These are phyloP conservation scores for Diachasmimorpha longicaudata DNA, from an alignment of 1,140 invertebrate genomes.

Conservation along the genomic window DNA sequence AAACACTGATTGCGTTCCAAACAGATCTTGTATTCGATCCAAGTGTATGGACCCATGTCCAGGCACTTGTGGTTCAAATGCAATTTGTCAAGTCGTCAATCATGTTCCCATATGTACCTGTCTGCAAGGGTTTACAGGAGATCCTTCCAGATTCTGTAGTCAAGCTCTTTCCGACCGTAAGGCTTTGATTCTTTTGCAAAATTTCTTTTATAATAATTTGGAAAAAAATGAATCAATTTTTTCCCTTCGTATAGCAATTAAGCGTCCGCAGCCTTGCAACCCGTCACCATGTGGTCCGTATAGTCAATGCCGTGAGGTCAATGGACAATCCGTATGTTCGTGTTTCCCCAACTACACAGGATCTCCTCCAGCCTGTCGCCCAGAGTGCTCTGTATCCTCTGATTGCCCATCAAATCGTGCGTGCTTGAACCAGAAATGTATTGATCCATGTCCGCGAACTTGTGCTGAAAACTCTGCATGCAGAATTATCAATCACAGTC, in stretches of 20 bases:
- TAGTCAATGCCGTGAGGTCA: constrained; percentile 71
- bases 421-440: constrained; percentile 58
- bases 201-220: too few species aligned
- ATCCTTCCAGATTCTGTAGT: constrained; percentile 71
- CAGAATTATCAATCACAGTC: constrained; percentile 56
- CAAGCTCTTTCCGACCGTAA: constrained; percentile 11
- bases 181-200: too few species aligned
- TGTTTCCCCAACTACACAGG: constrained; percentile 70
- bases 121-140: constrained; percentile 72
- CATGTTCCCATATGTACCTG: constrained; percentile 79
- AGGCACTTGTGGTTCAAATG: constrained; percentile 76
- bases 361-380: constrained; percentile 68
- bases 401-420: constrained; percentile 53
- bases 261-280: constrained; percentile 61
- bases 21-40: constrained; percentile 76
- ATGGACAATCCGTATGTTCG: constrained; percentile 66
- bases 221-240: too few species aligned
- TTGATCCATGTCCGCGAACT: constrained; percentile 54
- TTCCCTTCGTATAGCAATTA: background rate
- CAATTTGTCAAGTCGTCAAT: constrained; percentile 73
- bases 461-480: constrained; percentile 58
- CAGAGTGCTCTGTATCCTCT: constrained; percentile 62
- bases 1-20: constrained; percentile 76
- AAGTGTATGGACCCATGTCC: constrained; percentile 80
- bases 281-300: constrained; percentile 73